Base-by-base conservation (phyloP, 1,140 invertebrate species). In the Lordiphosa stackelbergi region DNA sequence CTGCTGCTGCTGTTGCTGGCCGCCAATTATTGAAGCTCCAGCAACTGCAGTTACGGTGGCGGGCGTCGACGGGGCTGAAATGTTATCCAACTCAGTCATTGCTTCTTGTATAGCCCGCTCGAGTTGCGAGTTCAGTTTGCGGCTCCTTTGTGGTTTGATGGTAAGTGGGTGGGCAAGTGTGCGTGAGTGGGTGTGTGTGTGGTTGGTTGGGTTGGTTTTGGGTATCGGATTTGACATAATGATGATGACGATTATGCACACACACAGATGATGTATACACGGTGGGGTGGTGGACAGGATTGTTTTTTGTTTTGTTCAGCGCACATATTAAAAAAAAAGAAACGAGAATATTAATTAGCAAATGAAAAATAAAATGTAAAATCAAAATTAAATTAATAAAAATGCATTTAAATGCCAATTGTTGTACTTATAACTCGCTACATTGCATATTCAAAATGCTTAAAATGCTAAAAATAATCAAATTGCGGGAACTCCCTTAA, bases 61-160 rank as follows among this genome's bases (percentile, higher is more conserved):
- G 54, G 70, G 60, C 38, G 68, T 69, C 42, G 78, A 64, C 55
- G 73, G 58, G 64, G 86, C 81, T 85, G 88, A 85, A 77, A 90
- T 91, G 73, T 91, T 90, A 86, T 95, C 93, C 69, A 96, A 88
- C 85, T 96, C 94, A 54, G 92, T 90, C 95, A 96, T 95, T 46
- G 94, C 95, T 89, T 96, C 94, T 89, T 96, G 95, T 85, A 96
- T 96, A 41, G 95, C 95, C 83, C 94, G 94, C 88, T 96, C 95
- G 72, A 96, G 88, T 85, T 94, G 92, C 71, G 92, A 92, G 89
- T 95, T 96, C 90, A 96, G 90, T 93, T 96, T 96, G 90, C 95
- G 92, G 91, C 94, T 95, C 92, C 95, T 86, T 86, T 84, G 53
- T 68, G 73, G 71, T 55, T 69, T 72, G 53, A 52, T 62, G 35